Conservation (phyloP, 64 coral and sea anemone species). For the Montipora sp. region DNA sequence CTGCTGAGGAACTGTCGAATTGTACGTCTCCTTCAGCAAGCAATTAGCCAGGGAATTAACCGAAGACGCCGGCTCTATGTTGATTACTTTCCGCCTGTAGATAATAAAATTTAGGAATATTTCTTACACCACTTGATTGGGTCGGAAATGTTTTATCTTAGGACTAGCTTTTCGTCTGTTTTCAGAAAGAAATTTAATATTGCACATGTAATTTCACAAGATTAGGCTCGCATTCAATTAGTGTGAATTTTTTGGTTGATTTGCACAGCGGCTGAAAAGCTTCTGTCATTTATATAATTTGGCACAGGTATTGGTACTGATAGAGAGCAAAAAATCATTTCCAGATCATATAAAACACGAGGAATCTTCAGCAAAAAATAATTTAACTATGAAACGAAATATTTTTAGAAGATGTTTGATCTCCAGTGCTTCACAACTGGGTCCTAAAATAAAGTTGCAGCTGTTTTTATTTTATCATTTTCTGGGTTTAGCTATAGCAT, state of each 20-base stretch:
- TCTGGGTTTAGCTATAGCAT: neutral
- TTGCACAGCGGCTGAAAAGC: too few relatives aligned
- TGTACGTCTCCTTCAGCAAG: neutral
- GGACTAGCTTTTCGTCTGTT: too few relatives aligned
- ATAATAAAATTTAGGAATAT: neutral
- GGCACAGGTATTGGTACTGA: too few relatives aligned
- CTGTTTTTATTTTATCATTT: slow-evolving; percentile 15
- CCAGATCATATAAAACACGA: too few relatives aligned
- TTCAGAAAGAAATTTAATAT: too few relatives aligned
- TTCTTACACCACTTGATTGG: neutral
- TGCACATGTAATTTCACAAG: too few relatives aligned
- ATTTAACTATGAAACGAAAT: neutral
- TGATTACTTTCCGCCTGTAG: neutral
- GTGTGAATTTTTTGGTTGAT: too few relatives aligned
- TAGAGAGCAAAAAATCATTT: too few relatives aligned
- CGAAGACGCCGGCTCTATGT: neutral
- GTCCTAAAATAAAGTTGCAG: neutral
- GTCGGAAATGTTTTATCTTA: neutral
- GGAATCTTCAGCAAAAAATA: neutral
- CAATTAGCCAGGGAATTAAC: neutral
- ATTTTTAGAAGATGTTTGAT: neutral
- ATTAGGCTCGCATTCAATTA: too few relatives aligned
- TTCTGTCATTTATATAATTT: too few relatives aligned
- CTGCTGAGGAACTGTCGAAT: neutral
- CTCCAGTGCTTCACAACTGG: slow-evolving; percentile 15